Evolutionary conservation across 2,113 vertebrate species (phyloP).

Genomic region (Ahaetulla prasina): DNA sequence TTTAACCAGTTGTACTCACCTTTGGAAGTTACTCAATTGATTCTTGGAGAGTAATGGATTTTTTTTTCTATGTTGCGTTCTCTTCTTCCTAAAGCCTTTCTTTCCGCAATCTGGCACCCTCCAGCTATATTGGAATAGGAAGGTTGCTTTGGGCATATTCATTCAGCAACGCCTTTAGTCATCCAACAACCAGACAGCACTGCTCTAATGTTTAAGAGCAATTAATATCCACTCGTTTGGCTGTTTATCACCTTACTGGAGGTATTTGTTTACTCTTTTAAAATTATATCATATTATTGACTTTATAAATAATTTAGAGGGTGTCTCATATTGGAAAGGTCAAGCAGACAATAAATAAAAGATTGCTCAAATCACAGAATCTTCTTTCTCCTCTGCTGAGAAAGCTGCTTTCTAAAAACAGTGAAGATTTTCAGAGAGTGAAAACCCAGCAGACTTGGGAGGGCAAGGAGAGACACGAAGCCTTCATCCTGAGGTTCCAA

Average conservation of each 20-base stretch:
- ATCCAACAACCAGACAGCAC: not conserved
- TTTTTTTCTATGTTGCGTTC: not conserved
- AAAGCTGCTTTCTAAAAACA: not conserved
- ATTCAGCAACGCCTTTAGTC: not conserved
- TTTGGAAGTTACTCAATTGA: not conserved
- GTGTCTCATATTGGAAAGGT: not conserved
- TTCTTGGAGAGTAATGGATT: not conserved
- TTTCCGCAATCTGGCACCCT: not conserved
- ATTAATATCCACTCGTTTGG: not conserved
- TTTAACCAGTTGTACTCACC: not conserved
- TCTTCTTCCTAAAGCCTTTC: not conserved
- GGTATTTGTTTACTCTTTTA: not conserved
- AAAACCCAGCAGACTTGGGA: not conserved
- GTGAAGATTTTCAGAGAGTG: not conserved
- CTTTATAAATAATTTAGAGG: not conserved
- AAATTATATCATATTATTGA: not conserved
- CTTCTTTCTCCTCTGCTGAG: not conserved
- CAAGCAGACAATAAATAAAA: not conserved
- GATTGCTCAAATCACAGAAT: not conserved
- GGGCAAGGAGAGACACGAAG: not conserved
- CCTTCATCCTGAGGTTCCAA: not conserved
- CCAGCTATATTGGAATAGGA: not conserved
- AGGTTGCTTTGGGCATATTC: not conserved
- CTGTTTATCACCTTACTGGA: not conserved
- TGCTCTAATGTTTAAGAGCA: not conserved